Percentiles rank a stretch among this genome's conserved stretches.
phyloP scores from a whole-genome alignment of 2,888 invertebrate genomes.

The Lepidocyrtinus sp. region DNA sequence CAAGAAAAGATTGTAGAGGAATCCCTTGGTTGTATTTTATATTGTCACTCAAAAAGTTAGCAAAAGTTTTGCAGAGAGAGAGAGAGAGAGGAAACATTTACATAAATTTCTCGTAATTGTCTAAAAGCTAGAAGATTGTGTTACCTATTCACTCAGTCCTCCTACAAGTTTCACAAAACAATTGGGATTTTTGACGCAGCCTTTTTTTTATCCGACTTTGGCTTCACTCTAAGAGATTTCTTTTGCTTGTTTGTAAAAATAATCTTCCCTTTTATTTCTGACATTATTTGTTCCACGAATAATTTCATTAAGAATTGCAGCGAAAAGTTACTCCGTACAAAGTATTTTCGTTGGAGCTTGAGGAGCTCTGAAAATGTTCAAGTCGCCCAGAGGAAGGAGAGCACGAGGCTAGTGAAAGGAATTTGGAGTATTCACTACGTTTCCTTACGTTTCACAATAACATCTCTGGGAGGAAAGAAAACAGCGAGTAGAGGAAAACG shows the following conservation, averaged over 20 bases:
- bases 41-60: background rate
- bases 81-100: background rate
- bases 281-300: background rate
- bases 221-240: background rate
- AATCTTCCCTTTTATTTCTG: too few relatives aligned
- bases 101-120: background rate
- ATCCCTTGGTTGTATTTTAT: background rate
- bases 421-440: background rate
- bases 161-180: too few relatives aligned
- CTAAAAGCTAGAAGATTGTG: background rate
- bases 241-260: too few relatives aligned
- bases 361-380: background rate
- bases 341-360: slow-evolving; percentile 16
- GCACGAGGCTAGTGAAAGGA: background rate
- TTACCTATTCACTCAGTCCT: too few relatives aligned
- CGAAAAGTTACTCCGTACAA: background rate
- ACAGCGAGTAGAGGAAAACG: background rate
- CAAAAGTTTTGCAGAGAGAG: too few relatives aligned
- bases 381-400: background rate
- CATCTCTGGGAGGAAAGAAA: background rate
- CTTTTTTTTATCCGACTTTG: too few relatives aligned
- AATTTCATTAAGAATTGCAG: background rate
- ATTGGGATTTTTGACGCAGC: too few relatives aligned
- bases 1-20: background rate
- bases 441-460: background rate